Percentiles rank a stretch among this genome's conserved stretches.
These are phyloP conservation scores for Clarias pachynema DNA, from an alignment of 2,797 vertebrate species.

Conservation along the genomic window DNA sequence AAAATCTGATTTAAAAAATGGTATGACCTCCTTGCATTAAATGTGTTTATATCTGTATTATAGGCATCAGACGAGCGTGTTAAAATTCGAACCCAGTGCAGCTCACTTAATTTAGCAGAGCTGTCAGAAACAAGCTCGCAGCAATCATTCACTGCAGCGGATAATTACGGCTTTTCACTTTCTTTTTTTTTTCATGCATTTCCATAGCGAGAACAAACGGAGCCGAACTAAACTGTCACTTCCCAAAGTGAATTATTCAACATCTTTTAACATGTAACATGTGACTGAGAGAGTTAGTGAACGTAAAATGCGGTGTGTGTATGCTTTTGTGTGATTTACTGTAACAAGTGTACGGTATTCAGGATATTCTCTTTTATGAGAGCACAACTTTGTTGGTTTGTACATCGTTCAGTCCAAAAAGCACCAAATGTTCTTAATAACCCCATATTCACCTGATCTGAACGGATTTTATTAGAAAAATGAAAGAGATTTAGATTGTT, in stretches of 20 bases:
- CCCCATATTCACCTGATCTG: neutral
- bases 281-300: neutral
- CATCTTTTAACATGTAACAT: slow-evolving; percentile 41
- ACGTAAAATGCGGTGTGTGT: neutral
- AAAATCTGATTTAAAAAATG: neutral
- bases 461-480: neutral
- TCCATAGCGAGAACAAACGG: slow-evolving; percentile 43
- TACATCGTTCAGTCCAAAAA: neutral
- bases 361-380: neutral
- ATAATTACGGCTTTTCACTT: slow-evolving; percentile 28
- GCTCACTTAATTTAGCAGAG: slow-evolving; percentile 41
- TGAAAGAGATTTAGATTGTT: neutral
- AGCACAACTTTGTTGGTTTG: neutral
- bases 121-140: slow-evolving; percentile 50
- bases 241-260: slow-evolving; percentile 45
- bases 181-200: neutral
- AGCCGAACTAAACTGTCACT: slow-evolving; percentile 50
- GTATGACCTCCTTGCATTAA: neutral
- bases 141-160: slow-evolving; percentile 49
- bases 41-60: slow-evolving; percentile 3
- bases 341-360: neutral
- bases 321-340: neutral
- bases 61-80: slow-evolving; percentile 2
- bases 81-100: slow-evolving; percentile 33
- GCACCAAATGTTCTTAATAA: neutral